Conservation (phyloP, 2,113 vertebrate genomes). For the Nestor notabilis region DNA sequence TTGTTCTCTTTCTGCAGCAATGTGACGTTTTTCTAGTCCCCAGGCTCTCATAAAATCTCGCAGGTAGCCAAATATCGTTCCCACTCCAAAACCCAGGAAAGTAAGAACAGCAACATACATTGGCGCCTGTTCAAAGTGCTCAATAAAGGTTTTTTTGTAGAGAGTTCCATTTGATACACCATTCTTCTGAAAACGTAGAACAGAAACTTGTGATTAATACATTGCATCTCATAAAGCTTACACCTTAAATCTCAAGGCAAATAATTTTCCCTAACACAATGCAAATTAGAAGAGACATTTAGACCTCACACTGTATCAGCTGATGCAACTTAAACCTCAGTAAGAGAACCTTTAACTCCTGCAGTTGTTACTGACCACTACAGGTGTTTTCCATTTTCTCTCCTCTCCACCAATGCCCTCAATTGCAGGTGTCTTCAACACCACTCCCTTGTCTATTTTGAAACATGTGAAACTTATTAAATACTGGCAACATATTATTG, state of each 20-base stretch:
- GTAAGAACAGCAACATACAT: constrained; percentile 89
- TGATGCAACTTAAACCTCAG: neutral
- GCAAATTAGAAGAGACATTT: neutral
- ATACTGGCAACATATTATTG: constrained; percentile 4
- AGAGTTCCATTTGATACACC: constrained; percentile 62
- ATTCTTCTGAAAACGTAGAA: constrained; percentile 81
- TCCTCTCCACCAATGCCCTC: neutral
- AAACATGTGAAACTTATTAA: constrained; percentile 37
- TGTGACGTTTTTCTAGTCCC: constrained; percentile 87
- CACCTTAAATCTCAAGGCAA: neutral
- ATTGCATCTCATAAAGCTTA: neutral
- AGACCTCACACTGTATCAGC: neutral
- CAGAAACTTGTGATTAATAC: constrained; percentile 43
- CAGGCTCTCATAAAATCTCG: constrained; percentile 90
- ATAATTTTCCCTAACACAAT: neutral
- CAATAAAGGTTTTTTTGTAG: constrained; percentile 69
- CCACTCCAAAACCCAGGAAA: constrained; percentile 88
- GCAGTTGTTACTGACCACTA: neutral
- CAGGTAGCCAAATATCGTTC: constrained; percentile 91
- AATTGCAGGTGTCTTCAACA: neutral
- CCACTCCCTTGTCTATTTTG: constrained; percentile 49
- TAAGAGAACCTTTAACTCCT: neutral
- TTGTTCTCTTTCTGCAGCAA: constrained; percentile 85
- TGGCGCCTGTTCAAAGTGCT: constrained; percentile 89
- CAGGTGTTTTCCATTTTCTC: neutral